Evolutionary conservation across 2,888 invertebrate genomes (phyloP).

Genomic region (Lypha dubia): DNA sequence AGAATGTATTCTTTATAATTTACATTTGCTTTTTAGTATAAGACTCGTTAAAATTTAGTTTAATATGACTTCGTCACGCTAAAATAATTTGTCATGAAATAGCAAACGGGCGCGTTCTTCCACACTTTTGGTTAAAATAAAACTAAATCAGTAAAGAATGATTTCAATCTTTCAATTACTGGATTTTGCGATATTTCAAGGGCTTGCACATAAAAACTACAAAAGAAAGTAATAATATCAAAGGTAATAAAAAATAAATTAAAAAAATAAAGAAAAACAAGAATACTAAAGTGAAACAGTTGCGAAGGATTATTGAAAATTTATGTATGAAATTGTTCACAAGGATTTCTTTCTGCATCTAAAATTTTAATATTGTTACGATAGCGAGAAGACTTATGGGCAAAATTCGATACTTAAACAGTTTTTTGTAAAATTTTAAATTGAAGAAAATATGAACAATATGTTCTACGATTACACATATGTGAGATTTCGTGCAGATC

Average conservation of each 20-base stretch:
- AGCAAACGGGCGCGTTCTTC: neutral
- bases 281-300: constrained; percentile 42
- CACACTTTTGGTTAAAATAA: neutral
- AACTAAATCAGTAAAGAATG: neutral
- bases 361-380: constrained; percentile 7
- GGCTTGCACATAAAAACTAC: neutral
- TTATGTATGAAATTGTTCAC: constrained; percentile 58
- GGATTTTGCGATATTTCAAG: neutral
- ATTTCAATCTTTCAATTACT: neutral
- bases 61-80: too few relatives aligned
- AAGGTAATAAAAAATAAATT: constrained; percentile 15
- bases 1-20: neutral
- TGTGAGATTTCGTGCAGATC: too few relatives aligned
- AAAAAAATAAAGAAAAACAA: neutral
- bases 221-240: constrained; percentile 51
- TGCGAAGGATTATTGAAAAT: constrained; percentile 67
- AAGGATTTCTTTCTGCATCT: constrained; percentile 16
- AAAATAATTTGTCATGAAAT: too few relatives aligned
- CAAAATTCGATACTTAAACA: constrained; percentile 30
- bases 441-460: neutral
- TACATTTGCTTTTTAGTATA: neutral
- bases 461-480: too few relatives aligned
- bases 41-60: too few relatives aligned
- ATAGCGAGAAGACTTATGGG: neutral
- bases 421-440: neutral